Evolutionary conservation across 2,888 invertebrate species (phyloP), one percentile per base, ranked within the genome.

Genomic region (Thereva unica): DNA sequence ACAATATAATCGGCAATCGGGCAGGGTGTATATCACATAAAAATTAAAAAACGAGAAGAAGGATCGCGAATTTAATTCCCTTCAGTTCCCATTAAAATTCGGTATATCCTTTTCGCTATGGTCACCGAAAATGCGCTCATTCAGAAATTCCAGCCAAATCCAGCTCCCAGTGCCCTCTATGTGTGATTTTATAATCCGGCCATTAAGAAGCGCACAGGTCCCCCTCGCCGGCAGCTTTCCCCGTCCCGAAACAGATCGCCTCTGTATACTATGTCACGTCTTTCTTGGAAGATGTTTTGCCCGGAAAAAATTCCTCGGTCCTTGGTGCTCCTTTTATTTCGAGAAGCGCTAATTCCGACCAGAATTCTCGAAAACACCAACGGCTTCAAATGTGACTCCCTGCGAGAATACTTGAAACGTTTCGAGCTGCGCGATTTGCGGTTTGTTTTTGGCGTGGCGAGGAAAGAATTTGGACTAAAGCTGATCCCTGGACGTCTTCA

Each of bases 241-340:
- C 44, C 50, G 9, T 38, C 2, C 34, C 5, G n/a, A 42, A 57
- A 57, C 47, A 61, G 5, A 37, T 37, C 50, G 49, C 55, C 66
- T 35, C 56, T 57, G n/a, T n/a, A 61, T 55, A 63, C 63, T 69
- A 59, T 66, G 67, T 69, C 67, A 61, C 66, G 68, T 67, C 70
- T 66, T 67, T 64, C 57, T 66, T 59, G 61, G 67, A 69, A 70
- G 69, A 69, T 70, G 68, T 71, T 69, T 70, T 56, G 64, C 69
- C 67, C 69, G 69, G 66, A 47, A 59, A 70, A 61, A 56, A 61
- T 67, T 35, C 45, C 64, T 68, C 67, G 66, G 66, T 23, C 23
- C 2, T 1, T 23, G 1, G 1, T 23, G 1, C 50, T 61, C 50
- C 50, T 61, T 50, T 34, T 50, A 34, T 38, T 23, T 42, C 23